phyloP scores from a whole-genome alignment of 2,888 invertebrate genomes.

The Heliconius charithonia region DNA sequence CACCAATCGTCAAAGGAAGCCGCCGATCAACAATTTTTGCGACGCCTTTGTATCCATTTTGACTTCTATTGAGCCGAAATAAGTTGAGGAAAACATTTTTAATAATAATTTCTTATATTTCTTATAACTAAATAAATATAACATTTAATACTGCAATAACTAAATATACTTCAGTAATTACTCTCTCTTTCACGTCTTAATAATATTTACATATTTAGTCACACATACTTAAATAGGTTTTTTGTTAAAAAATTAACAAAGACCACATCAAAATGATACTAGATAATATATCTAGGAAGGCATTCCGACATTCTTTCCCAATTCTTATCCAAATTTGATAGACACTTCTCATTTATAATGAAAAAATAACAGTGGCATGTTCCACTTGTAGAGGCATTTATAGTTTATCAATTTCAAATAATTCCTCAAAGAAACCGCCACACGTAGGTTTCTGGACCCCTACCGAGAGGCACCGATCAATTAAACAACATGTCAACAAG shows the following conservation, averaged over 20 bases:
- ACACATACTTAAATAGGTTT: slow-evolving; percentile 17
- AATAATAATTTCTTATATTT: background rate
- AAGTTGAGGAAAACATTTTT: slow-evolving; percentile 51
- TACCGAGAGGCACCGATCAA: slow-evolving; percentile 82
- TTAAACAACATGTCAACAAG: slow-evolving; percentile 84
- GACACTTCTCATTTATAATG: slow-evolving; percentile 55
- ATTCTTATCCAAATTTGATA: slow-evolving; percentile 56
- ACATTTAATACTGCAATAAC: background rate
- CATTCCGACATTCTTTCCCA: slow-evolving; percentile 44
- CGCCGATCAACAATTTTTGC: slow-evolving; percentile 77
- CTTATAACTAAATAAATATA: background rate
- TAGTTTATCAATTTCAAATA: slow-evolving; percentile 82
- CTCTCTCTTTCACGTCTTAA: background rate
- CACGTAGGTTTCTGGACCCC: slow-evolving; percentile 75
- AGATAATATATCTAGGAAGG: slow-evolving; percentile 20
- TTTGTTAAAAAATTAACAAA: background rate
- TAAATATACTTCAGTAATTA: background rate
- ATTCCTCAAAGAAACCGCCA: slow-evolving; percentile 79
- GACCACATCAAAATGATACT: slow-evolving; percentile 18
- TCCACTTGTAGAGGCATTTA: slow-evolving; percentile 77
- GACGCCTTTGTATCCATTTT: slow-evolving; percentile 69
- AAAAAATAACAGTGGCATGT: slow-evolving; percentile 79
- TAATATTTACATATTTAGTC: slow-evolving; percentile 3
- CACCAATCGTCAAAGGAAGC: slow-evolving; percentile 81
- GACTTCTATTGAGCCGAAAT: slow-evolving; percentile 67